These are phyloP conservation scores for Grantiella picta DNA, from an alignment of 2,113 vertebrate genomes.

Conservation along the genomic window DNA sequence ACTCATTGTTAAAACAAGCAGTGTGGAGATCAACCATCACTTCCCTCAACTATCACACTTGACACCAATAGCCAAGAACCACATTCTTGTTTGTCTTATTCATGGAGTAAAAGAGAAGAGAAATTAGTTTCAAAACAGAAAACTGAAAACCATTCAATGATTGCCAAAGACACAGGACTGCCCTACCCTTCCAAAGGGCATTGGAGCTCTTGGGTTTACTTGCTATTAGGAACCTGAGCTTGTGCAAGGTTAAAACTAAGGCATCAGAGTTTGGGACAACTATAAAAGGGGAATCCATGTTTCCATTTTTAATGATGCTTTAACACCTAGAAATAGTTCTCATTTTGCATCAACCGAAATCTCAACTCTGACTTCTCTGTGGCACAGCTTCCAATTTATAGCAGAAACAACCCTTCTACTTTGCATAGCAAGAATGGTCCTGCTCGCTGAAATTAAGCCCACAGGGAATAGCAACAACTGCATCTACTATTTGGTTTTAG, in stretches of 20 bases:
- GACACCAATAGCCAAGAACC: not conserved
- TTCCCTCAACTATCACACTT: not conserved
- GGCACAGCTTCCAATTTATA: not conserved
- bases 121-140: not conserved
- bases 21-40: not conserved
- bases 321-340: not conserved
- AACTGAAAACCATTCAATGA: not conserved
- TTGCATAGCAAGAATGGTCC: not conserved
- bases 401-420: not conserved
- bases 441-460: not conserved
- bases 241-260: not conserved
- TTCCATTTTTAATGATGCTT: not conserved
- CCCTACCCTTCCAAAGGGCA: not conserved
- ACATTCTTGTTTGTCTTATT: not conserved
- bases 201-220: not conserved
- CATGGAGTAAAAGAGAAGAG: not conserved
- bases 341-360: not conserved
- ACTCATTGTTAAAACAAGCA: not conserved
- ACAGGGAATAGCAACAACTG: not conserved
- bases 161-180: not conserved
- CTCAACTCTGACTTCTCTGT: fast-evolving
- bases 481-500: not conserved
- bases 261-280: not conserved
- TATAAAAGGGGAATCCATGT: not conserved
- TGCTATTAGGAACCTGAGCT: not conserved